Percentiles rank a stretch among this genome's conserved stretches.
These are phyloP conservation scores for Tryphoninae sp. DNA, from an alignment of 2,888 invertebrate species.

Conservation along the genomic window DNA sequence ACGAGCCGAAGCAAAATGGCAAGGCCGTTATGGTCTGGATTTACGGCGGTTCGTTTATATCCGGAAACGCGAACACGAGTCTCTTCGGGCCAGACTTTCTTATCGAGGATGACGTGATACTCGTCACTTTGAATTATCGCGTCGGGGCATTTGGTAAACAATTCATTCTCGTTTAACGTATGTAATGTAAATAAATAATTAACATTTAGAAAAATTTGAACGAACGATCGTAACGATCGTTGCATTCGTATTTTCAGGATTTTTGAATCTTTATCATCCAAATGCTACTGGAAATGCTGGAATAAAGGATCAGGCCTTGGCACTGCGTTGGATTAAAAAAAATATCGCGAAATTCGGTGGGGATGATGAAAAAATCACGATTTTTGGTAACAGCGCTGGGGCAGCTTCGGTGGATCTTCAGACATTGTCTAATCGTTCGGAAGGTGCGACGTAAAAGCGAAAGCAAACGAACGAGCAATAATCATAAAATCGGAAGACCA, in stretches of 20 bases:
- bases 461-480: background rate
- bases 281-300: conserved; percentile 70
- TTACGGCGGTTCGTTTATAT: conserved; percentile 58
- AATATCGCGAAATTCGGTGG: conserved; percentile 83
- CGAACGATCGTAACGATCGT: background rate
- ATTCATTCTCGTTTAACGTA: background rate
- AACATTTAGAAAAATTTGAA: background rate
- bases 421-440: conserved; percentile 64
- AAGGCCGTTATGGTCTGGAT: conserved; percentile 66
- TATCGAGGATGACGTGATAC: conserved; percentile 59
- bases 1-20: background rate
- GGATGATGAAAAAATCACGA: conserved; percentile 82
- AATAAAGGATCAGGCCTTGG: conserved; percentile 82
- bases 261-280: conserved; percentile 67
- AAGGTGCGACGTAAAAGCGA: conserved; percentile 58
- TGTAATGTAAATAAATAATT: background rate
- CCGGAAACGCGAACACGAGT: conserved; percentile 38
- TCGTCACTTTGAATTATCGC: conserved; percentile 61
- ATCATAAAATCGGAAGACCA: background rate
- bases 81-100: conserved; percentile 62
- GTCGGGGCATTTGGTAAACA: conserved; percentile 55
- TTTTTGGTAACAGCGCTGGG: conserved; percentile 84
- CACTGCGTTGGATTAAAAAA: conserved; percentile 82
- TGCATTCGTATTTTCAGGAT: conserved; percentile 58
- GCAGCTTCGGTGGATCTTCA: conserved; percentile 73